A percentile compares a stretch with the other conserved stretches of the same genome.
Evolutionary conservation across 2,113 vertebrate species (phyloP).

Genomic region (Terrapene triunguis): DNA sequence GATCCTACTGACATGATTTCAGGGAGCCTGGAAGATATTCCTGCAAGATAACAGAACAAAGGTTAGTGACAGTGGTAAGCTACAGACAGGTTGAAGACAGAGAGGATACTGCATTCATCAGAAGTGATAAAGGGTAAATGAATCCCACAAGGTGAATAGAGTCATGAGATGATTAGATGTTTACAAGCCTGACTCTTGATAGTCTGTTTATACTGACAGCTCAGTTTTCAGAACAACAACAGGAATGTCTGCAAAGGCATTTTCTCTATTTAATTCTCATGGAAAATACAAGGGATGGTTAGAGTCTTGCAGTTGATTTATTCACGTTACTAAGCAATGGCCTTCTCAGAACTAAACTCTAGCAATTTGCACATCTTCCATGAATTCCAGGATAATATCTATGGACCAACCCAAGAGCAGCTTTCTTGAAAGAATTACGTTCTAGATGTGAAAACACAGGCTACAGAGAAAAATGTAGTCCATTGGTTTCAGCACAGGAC

Average conservation of each 20-base stretch:
- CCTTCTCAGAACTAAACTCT: background rate
- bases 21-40: slow-evolving; percentile 89
- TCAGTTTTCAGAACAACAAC: background rate
- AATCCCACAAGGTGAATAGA: fast-evolving
- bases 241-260: background rate
- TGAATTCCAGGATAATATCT: background rate
- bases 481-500: background rate
- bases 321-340: background rate
- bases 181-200: background rate
- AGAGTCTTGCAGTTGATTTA: background rate
- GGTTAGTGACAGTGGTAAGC: fast-evolving
- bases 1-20: slow-evolving; percentile 96
- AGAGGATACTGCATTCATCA: background rate
- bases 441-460: background rate
- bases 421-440: background rate
- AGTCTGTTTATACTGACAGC: background rate
- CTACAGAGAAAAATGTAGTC: background rate
- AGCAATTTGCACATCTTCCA: background rate
- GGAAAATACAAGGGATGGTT: background rate
- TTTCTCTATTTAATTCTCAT: background rate
- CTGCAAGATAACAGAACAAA: slow-evolving; percentile 79
- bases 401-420: background rate
- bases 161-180: background rate
- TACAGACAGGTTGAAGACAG: background rate
- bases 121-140: background rate